phyloP scores from a whole-genome alignment of 2,888 invertebrate species.

The Beris chalybata region DNA sequence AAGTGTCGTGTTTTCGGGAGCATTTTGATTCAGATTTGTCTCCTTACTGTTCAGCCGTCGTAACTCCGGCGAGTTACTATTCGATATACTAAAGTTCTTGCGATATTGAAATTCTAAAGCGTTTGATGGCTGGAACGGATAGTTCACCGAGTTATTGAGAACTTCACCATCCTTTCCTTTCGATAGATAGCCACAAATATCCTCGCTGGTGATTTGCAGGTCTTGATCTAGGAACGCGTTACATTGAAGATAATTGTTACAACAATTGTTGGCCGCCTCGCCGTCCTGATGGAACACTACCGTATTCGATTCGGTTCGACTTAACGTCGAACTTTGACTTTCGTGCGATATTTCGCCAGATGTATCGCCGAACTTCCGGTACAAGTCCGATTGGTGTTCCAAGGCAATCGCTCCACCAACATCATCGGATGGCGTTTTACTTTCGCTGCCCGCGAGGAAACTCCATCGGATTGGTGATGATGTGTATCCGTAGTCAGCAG shows the following conservation, averaged over 20 bases:
- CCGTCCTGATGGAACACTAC: constrained; percentile 55
- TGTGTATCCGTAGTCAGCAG: constrained; percentile 53
- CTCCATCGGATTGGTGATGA: constrained; percentile 57
- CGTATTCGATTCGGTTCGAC: constrained; percentile 49
- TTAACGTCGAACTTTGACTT: constrained; percentile 16
- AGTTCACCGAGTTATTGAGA: constrained; percentile 53
- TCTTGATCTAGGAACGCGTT: constrained; percentile 55
- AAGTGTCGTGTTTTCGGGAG: constrained; percentile 37
- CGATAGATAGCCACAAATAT: constrained; percentile 52
- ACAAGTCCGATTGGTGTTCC: constrained; percentile 12
- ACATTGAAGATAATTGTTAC: constrained; percentile 53
- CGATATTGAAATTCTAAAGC: constrained; percentile 55
- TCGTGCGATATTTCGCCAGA: constrained; percentile 20
- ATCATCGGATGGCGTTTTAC: constrained; percentile 50
- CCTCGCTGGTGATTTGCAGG: constrained; percentile 56
- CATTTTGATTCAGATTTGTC: constrained; percentile 54
- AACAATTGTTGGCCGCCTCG: constrained; percentile 55
- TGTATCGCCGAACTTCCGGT: constrained; percentile 12
- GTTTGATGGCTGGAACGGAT: constrained; percentile 55
- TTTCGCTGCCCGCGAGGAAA: constrained; percentile 51
- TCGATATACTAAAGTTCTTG: constrained; percentile 49
- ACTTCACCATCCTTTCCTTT: constrained; percentile 53
- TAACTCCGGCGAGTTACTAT: constrained; percentile 20
- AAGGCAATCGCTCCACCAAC: constrained; percentile 38
- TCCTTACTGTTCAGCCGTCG: constrained; percentile 51